Conservation (phyloP, 1,140 invertebrate genomes). For the Dreissena rostriformis region DNA sequence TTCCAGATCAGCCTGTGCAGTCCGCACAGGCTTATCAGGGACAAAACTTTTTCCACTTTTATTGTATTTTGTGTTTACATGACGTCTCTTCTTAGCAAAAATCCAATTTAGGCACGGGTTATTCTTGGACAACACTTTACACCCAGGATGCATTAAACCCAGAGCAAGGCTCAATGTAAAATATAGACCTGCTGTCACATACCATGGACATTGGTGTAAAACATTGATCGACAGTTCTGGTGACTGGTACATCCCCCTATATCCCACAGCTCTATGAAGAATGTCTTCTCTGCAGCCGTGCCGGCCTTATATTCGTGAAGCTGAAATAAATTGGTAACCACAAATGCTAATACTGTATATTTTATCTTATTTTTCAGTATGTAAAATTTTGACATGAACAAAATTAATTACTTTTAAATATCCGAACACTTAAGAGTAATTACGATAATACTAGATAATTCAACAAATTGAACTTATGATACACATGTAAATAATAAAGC, state of each 20-base stretch:
- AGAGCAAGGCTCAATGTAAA: not conserved
- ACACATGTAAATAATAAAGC: too few species aligned
- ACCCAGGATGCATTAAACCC: not conserved
- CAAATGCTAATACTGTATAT: not conserved
- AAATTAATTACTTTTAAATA: not conserved
- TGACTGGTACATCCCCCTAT: conserved; percentile 96
- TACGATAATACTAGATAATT: too few species aligned
- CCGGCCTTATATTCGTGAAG: conserved; percentile 98
- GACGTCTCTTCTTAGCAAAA: too few species aligned
- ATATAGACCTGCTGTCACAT: conserved; percentile 55
- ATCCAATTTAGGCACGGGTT: too few species aligned
- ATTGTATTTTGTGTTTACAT: too few species aligned
- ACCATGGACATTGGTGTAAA: conserved; percentile 97
- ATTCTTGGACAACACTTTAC: not conserved
- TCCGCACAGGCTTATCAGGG: too few species aligned
- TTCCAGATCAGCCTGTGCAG: too few species aligned
- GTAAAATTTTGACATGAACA: conserved; percentile 3
- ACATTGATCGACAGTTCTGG: conserved; percentile 94
- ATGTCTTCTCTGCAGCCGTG: conserved; percentile 93
- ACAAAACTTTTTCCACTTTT: too few species aligned
- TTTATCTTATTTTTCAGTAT: not conserved
- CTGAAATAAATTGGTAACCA: conserved; percentile 68
- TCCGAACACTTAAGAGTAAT: too few species aligned
- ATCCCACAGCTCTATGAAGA: conserved; percentile 98
- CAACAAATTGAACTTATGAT: too few species aligned